Evolutionary conservation across 2,113 vertebrate genomes (phyloP), one percentile per base, ranked within the genome.

Genomic region (Colinus virginianus): DNA sequence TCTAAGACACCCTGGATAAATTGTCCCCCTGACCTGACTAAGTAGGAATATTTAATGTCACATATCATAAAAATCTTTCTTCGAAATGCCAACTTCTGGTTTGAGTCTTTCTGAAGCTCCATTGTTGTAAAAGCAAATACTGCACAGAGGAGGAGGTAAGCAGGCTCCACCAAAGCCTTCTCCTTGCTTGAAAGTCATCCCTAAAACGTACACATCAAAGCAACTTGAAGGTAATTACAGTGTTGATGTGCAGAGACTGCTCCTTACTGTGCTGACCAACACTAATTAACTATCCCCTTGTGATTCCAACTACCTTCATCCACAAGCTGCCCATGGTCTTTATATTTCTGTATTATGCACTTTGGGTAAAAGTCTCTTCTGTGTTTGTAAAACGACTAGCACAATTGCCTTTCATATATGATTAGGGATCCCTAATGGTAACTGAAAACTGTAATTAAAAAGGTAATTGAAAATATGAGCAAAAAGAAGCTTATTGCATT

Each of bases 181-280:
- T 94, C 82, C 82, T 71, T 46, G 17, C 38, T 0, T 1, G 9
- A 79, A 86, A 94, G 95, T 90, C 56, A 78, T 53, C 42, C 32
- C 21, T 79, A 78, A 82, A 90, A 91, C 20, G 71, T 38, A 71
- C 10, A 87, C 46, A 81, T 84, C 59, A 88, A 92, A 93, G 87
- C 78, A 95, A 82, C 76, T 6, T 85, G 59, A 85, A 93, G 49
- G 23, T 79, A 90, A 96, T 90, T 38, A 78, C 91, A 91, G 85
- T 71, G 42, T 7, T 32, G 42, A 88, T 72, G 28, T 38, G 67
- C 49, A 61, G 23, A 90, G 5, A 66, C 53, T 36, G 28, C 42
- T 88, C 58, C 34, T 81, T 86, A 87, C 62, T 87, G 38, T 51
- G 25, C 18, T 18, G 3, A 66, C 48, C 63, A 64, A 61, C 2